A percentile compares a stretch with the other conserved stretches of the same genome.
Evolutionary conservation across 2,797 vertebrate genomes (phyloP).

Genomic region (Poecilia picta): DNA sequence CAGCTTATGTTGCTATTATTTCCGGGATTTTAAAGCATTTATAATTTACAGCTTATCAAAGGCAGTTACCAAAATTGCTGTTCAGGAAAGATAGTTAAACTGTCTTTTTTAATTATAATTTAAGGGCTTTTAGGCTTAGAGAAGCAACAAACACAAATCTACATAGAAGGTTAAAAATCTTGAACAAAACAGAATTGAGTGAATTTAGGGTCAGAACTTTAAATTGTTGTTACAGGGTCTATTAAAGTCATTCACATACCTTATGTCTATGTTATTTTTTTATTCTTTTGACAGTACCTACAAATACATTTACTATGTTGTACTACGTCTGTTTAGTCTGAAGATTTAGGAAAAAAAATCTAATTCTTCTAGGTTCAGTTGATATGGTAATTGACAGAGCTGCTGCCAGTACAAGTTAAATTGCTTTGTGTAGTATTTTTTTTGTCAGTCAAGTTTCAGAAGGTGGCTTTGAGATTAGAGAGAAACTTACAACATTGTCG

Average conservation of each 20-base stretch:
- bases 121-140: conserved; percentile 84
- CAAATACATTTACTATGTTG: neutral
- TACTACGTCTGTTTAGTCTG: neutral
- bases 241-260: neutral
- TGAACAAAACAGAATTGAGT: neutral
- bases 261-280: neutral
- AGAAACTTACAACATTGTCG: neutral
- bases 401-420: neutral
- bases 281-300: neutral
- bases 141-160: conserved; percentile 79
- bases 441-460: neutral
- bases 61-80: conserved; percentile 99
- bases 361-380: neutral
- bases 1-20: conserved; percentile 95
- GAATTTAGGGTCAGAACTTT: neutral
- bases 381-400: neutral
- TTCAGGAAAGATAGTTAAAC: conserved; percentile 97
- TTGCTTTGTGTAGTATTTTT: neutral
- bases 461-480: neutral
- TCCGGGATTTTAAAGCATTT: conserved; percentile 96
- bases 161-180: neutral
- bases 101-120: conserved; percentile 99
- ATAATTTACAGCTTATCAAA: conserved; percentile 99
- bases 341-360: neutral
- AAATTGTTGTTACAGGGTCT: neutral